phyloP scores from a whole-genome alignment of 2,113 vertebrate species.

The Cebidichthys violaceus region DNA sequence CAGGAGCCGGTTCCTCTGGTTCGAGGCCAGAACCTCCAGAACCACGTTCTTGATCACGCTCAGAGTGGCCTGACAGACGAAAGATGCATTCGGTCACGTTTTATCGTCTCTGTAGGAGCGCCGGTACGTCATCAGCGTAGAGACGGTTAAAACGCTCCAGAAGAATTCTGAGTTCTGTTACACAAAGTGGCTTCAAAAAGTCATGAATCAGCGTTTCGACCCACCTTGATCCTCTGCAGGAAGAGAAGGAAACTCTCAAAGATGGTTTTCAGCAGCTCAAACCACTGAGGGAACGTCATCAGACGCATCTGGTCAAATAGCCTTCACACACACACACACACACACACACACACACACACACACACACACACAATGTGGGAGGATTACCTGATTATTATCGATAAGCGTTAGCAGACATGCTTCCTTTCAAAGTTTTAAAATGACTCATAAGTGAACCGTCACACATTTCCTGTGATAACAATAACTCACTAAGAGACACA shows the following conservation, averaged over 20 bases:
- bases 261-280: conserved; percentile 90
- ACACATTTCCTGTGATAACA: too few species aligned
- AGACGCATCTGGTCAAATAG: conserved; percentile 96
- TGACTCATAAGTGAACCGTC: too few species aligned
- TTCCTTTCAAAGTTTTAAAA: too few species aligned
- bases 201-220: too few species aligned
- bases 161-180: too few species aligned
- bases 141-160: not conserved
- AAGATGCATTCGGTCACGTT: not conserved
- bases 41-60: conserved; percentile 90
- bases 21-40: conserved; percentile 92
- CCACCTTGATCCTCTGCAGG: conserved; percentile 95
- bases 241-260: conserved; percentile 94
- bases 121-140: too few species aligned
- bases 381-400: too few species aligned
- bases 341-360: not conserved
- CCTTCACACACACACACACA: conserved; percentile 54
- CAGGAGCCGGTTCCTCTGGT: conserved; percentile 85
- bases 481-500: too few species aligned
- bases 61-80: conserved; percentile 87
- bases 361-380: too few species aligned
- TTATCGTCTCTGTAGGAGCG: not conserved
- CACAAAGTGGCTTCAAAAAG: too few species aligned
- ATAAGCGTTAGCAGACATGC: too few species aligned
- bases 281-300: conserved; percentile 97